Evolutionary conservation across 2,113 vertebrate genomes (phyloP).

Genomic region (Myotis davidii): DNA sequence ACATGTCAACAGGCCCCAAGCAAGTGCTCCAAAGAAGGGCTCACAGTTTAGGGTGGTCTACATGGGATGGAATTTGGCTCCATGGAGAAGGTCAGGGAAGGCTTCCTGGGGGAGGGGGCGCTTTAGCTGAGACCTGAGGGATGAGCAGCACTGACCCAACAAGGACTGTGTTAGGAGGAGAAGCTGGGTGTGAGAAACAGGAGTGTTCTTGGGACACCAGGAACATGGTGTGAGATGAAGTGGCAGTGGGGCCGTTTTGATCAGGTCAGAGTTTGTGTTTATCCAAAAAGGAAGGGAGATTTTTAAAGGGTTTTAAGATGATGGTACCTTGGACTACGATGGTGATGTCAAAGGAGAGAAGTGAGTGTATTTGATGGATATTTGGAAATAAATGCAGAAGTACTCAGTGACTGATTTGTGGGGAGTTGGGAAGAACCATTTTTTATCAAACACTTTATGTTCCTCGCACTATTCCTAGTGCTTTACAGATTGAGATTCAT

Average conservation of each 20-base stretch:
- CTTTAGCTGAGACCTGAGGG: background rate
- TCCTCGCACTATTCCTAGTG: background rate
- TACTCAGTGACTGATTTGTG: background rate
- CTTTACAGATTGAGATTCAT: background rate
- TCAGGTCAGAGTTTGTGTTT: background rate
- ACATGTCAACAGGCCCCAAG: background rate
- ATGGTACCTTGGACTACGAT: background rate
- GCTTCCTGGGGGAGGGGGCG: background rate
- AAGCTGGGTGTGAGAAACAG: background rate
- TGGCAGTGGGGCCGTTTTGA: background rate
- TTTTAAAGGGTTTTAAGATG: background rate
- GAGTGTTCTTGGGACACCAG: background rate
- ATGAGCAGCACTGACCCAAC: background rate
- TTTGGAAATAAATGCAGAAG: background rate
- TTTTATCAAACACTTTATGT: background rate
- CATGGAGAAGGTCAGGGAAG: background rate
- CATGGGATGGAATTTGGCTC: background rate
- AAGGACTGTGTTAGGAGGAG: background rate
- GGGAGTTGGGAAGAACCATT: background rate
- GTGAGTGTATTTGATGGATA: background rate
- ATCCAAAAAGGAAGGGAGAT: background rate
- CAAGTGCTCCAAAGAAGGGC: background rate
- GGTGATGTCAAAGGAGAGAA: background rate
- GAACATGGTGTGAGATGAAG: background rate
- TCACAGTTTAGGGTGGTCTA: background rate